A percentile compares a stretch with the other conserved stretches of the same genome.
phyloP scores from a whole-genome alignment of 2,888 invertebrate species.

The Melinaea marsaeus region DNA sequence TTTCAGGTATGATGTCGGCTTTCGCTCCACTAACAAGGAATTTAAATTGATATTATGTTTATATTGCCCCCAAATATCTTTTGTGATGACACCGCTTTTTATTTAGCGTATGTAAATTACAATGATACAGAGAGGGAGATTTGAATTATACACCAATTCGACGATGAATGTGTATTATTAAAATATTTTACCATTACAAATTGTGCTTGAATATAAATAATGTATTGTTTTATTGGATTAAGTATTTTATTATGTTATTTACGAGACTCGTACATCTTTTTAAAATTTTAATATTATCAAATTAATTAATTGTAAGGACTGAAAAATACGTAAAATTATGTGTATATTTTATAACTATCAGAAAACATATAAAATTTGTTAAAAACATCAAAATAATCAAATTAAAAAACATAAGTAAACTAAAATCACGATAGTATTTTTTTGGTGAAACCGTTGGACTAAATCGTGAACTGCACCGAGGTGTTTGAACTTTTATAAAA shows the following conservation, averaged over 20 bases:
- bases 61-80: constrained; percentile 78
- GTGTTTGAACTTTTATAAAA: constrained; percentile 38
- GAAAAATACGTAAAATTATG: no score
- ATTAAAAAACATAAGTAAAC: background rate
- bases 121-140: constrained; percentile 73
- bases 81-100: constrained; percentile 79
- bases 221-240: background rate
- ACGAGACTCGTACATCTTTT: background rate
- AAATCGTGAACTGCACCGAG: constrained; percentile 42
- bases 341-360: no score
- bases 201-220: constrained; percentile 8
- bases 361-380: no score
- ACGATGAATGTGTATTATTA: constrained; percentile 68
- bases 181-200: constrained; percentile 44
- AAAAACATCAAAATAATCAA: background rate
- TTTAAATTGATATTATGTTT: constrained; percentile 79
- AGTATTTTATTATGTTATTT: background rate
- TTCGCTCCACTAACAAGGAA: constrained; percentile 78
- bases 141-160: constrained; percentile 72
- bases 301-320: background rate
- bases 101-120: constrained; percentile 78
- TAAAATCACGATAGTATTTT: constrained; percentile 29
- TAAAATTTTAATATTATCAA: background rate
- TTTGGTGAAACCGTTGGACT: constrained; percentile 45
- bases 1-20: constrained; percentile 77